Base-by-base conservation (phyloP, 2,797 vertebrate species). In the Etheostoma perlongum region DNA sequence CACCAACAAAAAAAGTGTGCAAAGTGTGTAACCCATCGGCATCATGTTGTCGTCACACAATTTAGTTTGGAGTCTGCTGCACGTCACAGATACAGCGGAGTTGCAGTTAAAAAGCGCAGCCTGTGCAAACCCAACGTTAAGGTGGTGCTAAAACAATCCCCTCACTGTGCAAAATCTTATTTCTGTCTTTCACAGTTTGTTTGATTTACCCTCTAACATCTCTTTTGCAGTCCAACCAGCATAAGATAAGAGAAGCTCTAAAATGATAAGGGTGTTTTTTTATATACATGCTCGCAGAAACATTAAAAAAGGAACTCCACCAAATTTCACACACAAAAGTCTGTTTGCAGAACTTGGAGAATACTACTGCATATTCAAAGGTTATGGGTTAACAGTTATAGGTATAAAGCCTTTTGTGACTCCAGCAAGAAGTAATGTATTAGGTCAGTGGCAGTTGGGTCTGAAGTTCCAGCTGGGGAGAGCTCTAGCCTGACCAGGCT, bases 391-490 rank as follows among this genome's bases (percentile, higher is more conserved):
- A 33, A 23, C 55, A 12, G 21, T 21, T 44, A 40, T 11, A 40
- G 36, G 14, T 44, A 7, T 10, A 8, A 63, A 52, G 23, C 10
- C 60, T 44, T 74, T 44, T 52, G 33, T 44, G 47, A 6, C 25
- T 64, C 30, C 25, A 48, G 59, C 27, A 51, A 19, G 47, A 65
- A 65, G 27, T 51, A n/a, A 51, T 49, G 61, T 30, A 57, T 27
- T 51, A 8, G 19, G 23, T 30, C 19, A 36, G 44, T 3, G 14
- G 55, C 16, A 3, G n/a, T 4, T 40, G 27, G 10, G n/a, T 23
- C 30, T 51, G 47, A 33, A 30, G 27, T 30, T 30, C 5, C 5
- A 5, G 27, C 27, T 30, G 27, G 27, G 27, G 27, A 30, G 27
- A 30, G 27, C 1, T 30, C 27, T 30, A 30, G 27, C 27, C 27